Evolutionary conservation across 2,113 vertebrate species (phyloP), one percentile per base, ranked within the genome.

Genomic region (Neogobius melanostomus): DNA sequence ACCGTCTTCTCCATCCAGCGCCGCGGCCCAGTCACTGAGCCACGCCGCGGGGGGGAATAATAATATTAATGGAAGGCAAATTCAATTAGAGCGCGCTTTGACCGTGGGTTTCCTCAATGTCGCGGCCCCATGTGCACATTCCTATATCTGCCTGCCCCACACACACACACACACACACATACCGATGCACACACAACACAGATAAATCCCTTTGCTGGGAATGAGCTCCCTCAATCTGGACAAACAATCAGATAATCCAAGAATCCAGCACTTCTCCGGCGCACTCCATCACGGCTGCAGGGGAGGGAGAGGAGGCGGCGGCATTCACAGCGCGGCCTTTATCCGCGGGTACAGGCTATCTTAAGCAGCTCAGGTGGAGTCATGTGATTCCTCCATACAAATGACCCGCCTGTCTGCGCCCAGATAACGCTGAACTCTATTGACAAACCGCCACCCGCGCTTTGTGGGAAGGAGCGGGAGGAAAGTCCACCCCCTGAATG

Each of bases 211-310:
- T 72, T 83, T 79, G 75, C 87, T 87, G 81, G 78, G 87, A 89
- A 90, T 88, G 85, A 88, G 84, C 82, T 89, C 82, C 82, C 88
- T 86, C 86, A 85, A 91, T 91, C 90, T 91, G 82, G 77, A 78
- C 90, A 87, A 91, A 90, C 87, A 90, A 92, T 91, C 87, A 90
- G 87, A 91, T 90, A 90, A 91, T 91, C 88, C 76, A 88, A 85
- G 89, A 91, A 90, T 87, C 89, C 85, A 90, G 87, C 84, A 86
- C 83, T 89, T 86, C 85, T 89, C 76, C 72, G 77, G 72, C 86
- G 81, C 82, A 84, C 85, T 86, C 76, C 72, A 87, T 87, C 83
- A 76, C 77, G 28, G 28, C 28, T 36, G 28, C 28, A 5, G 28
- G 28, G 28, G 28, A 2, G 28, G 69, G 74, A 76, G 53, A 54